These are phyloP conservation scores for Pelvicachromis taeniatus DNA, from an alignment of 2,113 vertebrate species.

Conservation along the genomic window DNA sequence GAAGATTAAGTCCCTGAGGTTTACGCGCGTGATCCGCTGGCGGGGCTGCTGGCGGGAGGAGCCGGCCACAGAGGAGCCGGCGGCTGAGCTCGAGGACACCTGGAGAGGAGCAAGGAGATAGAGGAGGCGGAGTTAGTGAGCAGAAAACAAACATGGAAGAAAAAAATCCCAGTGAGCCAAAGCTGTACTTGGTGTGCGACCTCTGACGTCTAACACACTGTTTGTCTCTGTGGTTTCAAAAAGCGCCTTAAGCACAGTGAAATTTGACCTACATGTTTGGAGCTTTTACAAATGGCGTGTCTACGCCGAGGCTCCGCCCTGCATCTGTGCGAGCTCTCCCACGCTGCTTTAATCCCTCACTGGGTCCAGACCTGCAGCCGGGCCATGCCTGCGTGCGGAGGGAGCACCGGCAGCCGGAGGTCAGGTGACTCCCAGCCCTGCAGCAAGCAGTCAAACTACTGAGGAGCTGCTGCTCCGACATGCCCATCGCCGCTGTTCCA, in stretches of 20 bases:
- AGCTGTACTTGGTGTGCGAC: not conserved
- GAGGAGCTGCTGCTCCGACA: not conserved
- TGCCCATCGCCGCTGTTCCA: not conserved
- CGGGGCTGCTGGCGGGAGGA: slow-evolving; percentile 75
- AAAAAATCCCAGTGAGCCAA: not conserved
- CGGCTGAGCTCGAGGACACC: slow-evolving; percentile 53
- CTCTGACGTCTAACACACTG: not conserved
- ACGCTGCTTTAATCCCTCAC: not conserved
- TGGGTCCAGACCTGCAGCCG: not conserved
- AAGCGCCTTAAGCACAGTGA: not conserved
- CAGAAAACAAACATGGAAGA: not conserved
- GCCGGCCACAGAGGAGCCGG: slow-evolving; percentile 31
- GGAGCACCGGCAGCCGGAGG: not conserved
- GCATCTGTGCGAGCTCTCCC: not conserved
- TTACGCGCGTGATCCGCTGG: slow-evolving; percentile 80
- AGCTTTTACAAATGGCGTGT: fast-evolving
- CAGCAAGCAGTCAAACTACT: not conserved
- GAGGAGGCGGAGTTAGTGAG: not conserved
- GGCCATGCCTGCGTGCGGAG: not conserved
- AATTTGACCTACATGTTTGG: not conserved
- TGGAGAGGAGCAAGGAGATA: not conserved
- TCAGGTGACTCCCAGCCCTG: not conserved
- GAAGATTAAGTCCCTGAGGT: slow-evolving; percentile 88
- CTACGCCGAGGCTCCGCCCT: not conserved
- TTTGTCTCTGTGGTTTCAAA: not conserved